Evolutionary conservation across 2,797 vertebrate species (phyloP).

Genomic region (Alauda arvensis): DNA sequence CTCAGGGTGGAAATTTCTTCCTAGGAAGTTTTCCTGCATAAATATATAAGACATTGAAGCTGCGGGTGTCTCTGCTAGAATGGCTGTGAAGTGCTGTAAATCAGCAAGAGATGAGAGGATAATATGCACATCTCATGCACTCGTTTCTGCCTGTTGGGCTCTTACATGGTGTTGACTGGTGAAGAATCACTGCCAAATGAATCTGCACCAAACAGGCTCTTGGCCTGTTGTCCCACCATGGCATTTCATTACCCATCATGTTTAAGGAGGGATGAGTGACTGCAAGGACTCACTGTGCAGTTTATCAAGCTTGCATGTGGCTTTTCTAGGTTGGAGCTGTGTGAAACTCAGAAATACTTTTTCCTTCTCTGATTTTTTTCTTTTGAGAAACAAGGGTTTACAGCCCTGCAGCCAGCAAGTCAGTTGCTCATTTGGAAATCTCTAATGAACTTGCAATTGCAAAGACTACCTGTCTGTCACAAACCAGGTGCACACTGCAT

Average conservation of each 20-base stretch:
- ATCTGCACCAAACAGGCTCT: constrained; percentile 25
- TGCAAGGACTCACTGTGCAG: not conserved
- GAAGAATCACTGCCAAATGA: constrained; percentile 46
- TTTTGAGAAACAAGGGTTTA: not conserved
- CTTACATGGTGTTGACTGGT: not conserved
- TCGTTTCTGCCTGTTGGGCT: constrained; percentile 31
- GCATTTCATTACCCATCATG: constrained; percentile 50
- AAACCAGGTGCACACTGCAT: not conserved
- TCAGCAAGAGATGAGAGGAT: constrained; percentile 23
- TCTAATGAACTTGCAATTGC: not conserved
- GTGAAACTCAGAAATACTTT: not conserved
- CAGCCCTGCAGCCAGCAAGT: not conserved
- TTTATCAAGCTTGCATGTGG: not conserved
- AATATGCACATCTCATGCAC: not conserved
- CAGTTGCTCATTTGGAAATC: not conserved
- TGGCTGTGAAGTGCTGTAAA: constrained; percentile 5
- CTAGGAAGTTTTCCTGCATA: constrained; percentile 28
- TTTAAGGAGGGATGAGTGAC: constrained; percentile 55
- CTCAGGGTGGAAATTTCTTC: not conserved
- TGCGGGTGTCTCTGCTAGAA: constrained; percentile 23
- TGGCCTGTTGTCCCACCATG: constrained; percentile 31
- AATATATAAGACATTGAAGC: constrained; percentile 34
- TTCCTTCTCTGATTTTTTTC: not conserved
- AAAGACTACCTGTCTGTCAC: not conserved
- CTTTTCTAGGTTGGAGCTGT: not conserved